phyloP scores from a whole-genome alignment of 1,140 invertebrate genomes.

The Drosophila nasuta region DNA sequence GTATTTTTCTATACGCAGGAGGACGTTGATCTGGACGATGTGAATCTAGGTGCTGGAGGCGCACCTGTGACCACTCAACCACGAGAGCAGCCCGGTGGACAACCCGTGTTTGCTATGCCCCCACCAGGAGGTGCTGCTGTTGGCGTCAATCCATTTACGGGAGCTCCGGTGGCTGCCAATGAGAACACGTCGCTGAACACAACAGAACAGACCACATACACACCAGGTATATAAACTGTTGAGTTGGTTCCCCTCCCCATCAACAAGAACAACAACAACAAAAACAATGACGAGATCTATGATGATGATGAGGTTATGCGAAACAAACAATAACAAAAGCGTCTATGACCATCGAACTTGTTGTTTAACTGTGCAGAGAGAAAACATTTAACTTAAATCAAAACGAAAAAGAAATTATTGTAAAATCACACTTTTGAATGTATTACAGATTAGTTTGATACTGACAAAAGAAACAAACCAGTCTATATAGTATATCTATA shows the following conservation, averaged over 20 bases:
- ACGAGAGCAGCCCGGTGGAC: conserved; percentile 78
- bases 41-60: conserved; percentile 69
- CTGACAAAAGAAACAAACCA: conserved; percentile 17
- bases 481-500: conserved; percentile 33
- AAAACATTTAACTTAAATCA: conserved; percentile 27
- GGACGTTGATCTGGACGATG: conserved; percentile 85
- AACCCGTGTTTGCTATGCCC: conserved; percentile 86
- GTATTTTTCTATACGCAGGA: conserved; percentile 73
- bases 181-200: conserved; percentile 86
- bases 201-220: conserved; percentile 86
- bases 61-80: conserved; percentile 85
- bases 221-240: conserved; percentile 85
- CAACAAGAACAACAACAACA: background rate
- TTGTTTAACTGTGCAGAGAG: conserved; percentile 67
- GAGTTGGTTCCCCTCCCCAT: conserved; percentile 16
- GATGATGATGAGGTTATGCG: conserved; percentile 3
- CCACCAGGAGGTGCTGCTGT: conserved; percentile 65
- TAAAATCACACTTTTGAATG: conserved; percentile 43
- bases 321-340: conserved; percentile 57
- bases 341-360: conserved; percentile 78
- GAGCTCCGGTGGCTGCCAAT: conserved; percentile 78
- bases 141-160: conserved; percentile 83
- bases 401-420: conserved; percentile 48
- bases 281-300: background rate
- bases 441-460: conserved; percentile 48